phyloP scores from a whole-genome alignment of 2,797 vertebrate genomes.

The Mormyrus proboscirostris region DNA sequence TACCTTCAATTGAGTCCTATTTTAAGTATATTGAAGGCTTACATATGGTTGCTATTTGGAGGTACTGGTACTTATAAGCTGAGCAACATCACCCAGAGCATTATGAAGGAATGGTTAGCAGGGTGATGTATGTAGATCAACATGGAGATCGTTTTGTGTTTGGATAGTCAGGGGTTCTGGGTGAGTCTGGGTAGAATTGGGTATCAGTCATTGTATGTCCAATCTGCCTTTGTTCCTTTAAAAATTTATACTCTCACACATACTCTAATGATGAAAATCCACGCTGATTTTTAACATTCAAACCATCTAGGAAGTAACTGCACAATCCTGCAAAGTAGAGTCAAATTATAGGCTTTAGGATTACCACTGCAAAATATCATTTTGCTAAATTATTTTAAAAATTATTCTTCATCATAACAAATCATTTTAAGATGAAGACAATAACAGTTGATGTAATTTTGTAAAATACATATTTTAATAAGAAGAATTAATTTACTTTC shows the following conservation, averaged over 20 bases:
- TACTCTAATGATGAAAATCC: background rate
- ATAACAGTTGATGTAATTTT: background rate
- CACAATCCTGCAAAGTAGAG: background rate
- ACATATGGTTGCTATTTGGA: constrained; percentile 98
- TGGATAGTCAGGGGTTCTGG: constrained; percentile 45
- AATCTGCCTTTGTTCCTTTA: background rate
- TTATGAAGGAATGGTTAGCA: constrained; percentile 35
- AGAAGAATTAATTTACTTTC: background rate
- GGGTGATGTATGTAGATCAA: constrained; percentile 26
- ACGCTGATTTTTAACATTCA: background rate
- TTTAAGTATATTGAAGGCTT: constrained; percentile 59
- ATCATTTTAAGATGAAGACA: background rate
- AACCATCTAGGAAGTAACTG: background rate
- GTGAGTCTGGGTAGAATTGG: background rate
- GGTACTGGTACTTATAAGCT: constrained; percentile 58
- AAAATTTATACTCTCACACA: background rate
- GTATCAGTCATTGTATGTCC: background rate
- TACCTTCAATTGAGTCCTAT: constrained; percentile 83
- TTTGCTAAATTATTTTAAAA: background rate
- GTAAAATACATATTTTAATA: background rate
- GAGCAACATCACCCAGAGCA: constrained; percentile 44
- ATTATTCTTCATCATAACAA: background rate
- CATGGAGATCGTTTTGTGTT: constrained; percentile 27
- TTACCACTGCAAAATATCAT: background rate
- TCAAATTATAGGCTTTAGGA: background rate